These are phyloP conservation scores for Helostoma temminkii DNA, from an alignment of 2,797 vertebrate species.

Conservation along the genomic window DNA sequence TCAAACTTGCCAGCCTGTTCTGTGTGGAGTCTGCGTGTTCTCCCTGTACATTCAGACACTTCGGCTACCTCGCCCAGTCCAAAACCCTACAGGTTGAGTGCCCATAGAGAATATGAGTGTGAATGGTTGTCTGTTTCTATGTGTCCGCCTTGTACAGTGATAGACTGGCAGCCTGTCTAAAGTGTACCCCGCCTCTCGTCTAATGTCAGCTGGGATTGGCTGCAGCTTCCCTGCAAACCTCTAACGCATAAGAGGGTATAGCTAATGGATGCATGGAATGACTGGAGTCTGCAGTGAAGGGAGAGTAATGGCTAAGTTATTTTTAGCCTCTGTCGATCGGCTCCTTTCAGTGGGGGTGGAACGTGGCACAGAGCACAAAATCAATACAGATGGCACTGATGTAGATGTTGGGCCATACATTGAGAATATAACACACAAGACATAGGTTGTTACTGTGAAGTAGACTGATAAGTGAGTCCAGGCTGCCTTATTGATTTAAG, in stretches of 20 bases:
- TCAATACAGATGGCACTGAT: slow-evolving; percentile 43
- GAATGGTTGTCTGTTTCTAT: not conserved
- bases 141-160: too few species aligned
- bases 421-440: slow-evolving; percentile 45
- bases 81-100: too few species aligned
- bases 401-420: slow-evolving; percentile 38
- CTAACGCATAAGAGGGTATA: not conserved
- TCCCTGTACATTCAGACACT: too few species aligned
- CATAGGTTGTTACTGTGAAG: slow-evolving; percentile 16
- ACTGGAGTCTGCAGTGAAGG: slow-evolving; percentile 33
- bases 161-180: too few species aligned
- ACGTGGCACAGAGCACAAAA: slow-evolving; percentile 32
- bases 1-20: too few species aligned
- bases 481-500: slow-evolving; percentile 54
- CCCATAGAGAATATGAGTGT: too few species aligned
- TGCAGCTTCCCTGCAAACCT: not conserved
- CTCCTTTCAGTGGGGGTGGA: slow-evolving; percentile 14
- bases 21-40: too few species aligned
- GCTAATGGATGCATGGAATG: not conserved
- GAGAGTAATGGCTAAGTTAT: slow-evolving; percentile 42
- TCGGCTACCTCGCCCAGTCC: too few species aligned
- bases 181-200: too few species aligned
- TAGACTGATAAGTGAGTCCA: slow-evolving; percentile 41
- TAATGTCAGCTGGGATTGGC: too few species aligned
- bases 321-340: slow-evolving; percentile 55